These are phyloP conservation scores for Acrobasis consociella DNA, from an alignment of 2,888 invertebrate genomes.

Conservation along the genomic window DNA sequence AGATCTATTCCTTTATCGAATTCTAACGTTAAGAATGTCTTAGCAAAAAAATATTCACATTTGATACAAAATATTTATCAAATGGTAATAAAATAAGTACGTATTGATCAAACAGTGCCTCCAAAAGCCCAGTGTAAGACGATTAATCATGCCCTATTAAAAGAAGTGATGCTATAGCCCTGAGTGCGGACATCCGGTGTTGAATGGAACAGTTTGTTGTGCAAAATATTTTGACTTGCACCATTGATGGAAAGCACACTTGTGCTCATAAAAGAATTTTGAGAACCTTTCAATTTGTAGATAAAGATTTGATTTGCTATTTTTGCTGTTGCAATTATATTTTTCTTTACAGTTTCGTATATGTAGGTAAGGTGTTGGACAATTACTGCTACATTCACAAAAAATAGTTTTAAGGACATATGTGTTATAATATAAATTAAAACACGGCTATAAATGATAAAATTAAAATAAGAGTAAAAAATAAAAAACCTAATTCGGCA, in stretches of 20 bases:
- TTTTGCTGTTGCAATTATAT: neutral
- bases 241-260: conserved; percentile 51
- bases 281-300: conserved; percentile 40
- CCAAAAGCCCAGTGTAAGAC: conserved; percentile 39
- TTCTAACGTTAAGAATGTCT: too few relatives aligned
- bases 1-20: too few relatives aligned
- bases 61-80: neutral
- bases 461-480: too few relatives aligned
- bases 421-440: too few relatives aligned
- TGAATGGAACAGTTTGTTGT: conserved; percentile 56
- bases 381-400: too few relatives aligned
- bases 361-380: too few relatives aligned
- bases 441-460: too few relatives aligned
- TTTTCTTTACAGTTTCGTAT: too few relatives aligned
- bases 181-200: conserved; percentile 66
- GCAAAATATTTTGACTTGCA: conserved; percentile 71
- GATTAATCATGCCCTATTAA: conserved; percentile 51
- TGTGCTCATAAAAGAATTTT: conserved; percentile 59
- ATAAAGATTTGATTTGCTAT: neutral
- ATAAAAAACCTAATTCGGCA: too few relatives aligned
- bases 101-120: conserved; percentile 36
- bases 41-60: neutral
- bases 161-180: conserved; percentile 45
- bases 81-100: conserved; percentile 11
- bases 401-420: too few relatives aligned